Evolutionary conservation across 2,113 vertebrate genomes (phyloP).

Genomic region (Petroica traversi): DNA sequence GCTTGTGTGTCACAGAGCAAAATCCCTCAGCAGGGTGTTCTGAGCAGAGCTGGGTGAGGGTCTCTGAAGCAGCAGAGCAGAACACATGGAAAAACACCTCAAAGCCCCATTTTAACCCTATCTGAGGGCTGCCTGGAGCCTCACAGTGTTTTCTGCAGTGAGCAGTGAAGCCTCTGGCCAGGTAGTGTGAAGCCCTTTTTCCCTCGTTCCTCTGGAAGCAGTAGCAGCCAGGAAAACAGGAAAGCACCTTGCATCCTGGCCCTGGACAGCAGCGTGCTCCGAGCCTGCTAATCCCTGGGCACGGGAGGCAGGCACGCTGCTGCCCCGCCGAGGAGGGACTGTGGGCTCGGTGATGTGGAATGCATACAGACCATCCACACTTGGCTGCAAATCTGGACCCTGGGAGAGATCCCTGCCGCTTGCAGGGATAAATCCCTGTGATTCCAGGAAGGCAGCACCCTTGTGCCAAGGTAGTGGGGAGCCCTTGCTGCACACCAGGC

Average conservation of each 20-base stretch:
- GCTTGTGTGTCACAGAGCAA: not conserved
- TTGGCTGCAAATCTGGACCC: not conserved
- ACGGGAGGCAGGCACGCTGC: not conserved
- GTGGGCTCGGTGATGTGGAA: rapidly evolving
- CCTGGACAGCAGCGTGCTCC: rapidly evolving
- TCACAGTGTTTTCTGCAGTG: rapidly evolving
- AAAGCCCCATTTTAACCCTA: not conserved
- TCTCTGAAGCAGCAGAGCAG: not conserved
- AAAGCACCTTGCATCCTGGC: not conserved
- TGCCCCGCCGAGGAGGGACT: not conserved
- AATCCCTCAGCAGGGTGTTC: not conserved
- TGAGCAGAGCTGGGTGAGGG: not conserved
- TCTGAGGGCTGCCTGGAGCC: not conserved
- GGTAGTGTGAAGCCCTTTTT: not conserved
- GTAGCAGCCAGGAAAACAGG: not conserved
- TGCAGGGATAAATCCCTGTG: not conserved
- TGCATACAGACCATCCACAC: not conserved
- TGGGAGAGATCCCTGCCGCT: not conserved
- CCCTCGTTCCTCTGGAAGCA: not conserved
- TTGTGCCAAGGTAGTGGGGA: not conserved
- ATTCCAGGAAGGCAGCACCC: not conserved
- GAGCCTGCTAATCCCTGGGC: not conserved
- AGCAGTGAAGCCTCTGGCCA: not conserved
- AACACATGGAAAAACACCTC: not conserved
- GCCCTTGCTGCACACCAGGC: not conserved